Conservation (phyloP, 2,888 invertebrate species). For the Torymus auratus region DNA sequence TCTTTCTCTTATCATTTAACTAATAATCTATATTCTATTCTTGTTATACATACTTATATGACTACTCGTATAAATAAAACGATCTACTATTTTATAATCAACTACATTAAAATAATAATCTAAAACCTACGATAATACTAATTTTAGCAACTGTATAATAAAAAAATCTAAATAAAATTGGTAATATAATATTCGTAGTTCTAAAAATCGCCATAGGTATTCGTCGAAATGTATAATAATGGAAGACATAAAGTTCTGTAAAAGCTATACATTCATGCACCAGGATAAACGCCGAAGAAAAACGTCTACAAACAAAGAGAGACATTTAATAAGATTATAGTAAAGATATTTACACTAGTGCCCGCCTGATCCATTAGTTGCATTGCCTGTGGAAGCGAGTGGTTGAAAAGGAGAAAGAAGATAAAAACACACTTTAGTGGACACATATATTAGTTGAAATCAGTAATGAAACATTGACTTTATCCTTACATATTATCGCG, state of each 20-base stretch:
- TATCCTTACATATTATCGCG: neutral
- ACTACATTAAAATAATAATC: too few relatives aligned
- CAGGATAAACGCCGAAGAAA: constrained; percentile 13
- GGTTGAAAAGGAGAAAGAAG: constrained; percentile 41
- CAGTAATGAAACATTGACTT: constrained; percentile 11
- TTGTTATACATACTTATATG: too few relatives aligned
- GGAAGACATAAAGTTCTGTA: too few relatives aligned
- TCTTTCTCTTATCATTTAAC: too few relatives aligned
- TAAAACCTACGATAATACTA: too few relatives aligned
- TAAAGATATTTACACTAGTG: constrained; percentile 89
- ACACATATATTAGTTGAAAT: constrained; percentile 15
- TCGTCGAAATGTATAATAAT: too few relatives aligned
- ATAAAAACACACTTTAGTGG: constrained; percentile 50
- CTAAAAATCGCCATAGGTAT: too few relatives aligned
- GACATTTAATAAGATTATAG: constrained; percentile 51
- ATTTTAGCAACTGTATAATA: too few relatives aligned
- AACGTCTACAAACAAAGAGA: constrained; percentile 61
- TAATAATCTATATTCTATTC: neutral
- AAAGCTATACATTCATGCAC: constrained; percentile 16
- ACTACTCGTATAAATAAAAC: too few relatives aligned
- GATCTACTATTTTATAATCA: too few relatives aligned
- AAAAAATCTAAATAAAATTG: too few relatives aligned
- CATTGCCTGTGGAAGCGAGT: constrained; percentile 84
- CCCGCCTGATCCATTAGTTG: constrained; percentile 94
- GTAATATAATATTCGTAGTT: too few relatives aligned